Base-by-base conservation (phyloP, 1,140 invertebrate genomes). In the Psix sp. region DNA sequence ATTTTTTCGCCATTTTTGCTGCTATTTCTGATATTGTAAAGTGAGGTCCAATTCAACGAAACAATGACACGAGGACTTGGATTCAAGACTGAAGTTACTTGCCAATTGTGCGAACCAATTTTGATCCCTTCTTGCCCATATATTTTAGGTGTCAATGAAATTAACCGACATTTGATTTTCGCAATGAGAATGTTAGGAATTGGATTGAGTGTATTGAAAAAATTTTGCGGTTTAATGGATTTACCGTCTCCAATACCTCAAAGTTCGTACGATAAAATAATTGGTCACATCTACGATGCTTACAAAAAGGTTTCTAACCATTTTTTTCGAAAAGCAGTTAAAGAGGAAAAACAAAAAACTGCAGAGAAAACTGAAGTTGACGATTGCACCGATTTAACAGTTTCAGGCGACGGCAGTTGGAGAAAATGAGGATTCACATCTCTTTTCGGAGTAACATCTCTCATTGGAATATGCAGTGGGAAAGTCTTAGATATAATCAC, bases 361-460 rank as follows among this genome's bases (percentile, higher is more conserved):
- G 56, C 60, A 43, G 29, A 48, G 52, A 33, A 46, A 3, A 46
- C n/a, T 9, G 31, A 16, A 17, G 43, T 46, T 5, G 9, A 38
- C 17, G 11, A 54, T 48, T 17, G 14, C 29, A 18, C 10, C 10
- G 20, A 38, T 26, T 52, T 21, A 18, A 39, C 33, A 36, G 63
- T 67, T 35, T 62, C 49, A 31, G 56, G 71, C 16, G 65, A 74
- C 33, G 63, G 71, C 21, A 49, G 42, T 29, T 68, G 65, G 71
- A 15, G 49, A 15, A 67, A 54, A 48, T 48, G 63, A 56, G 71
- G 57, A 21, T 52, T 38, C 10, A 5, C 48, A 35, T 52, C 48
- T 38, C 11, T 52, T 1, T 39, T 7, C 20, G 48, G 48, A 1
- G 20, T 52, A 6, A 6, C 36, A 15, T 15, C 33, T 26, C 21